Base-by-base conservation (phyloP, 2,797 vertebrate species). In the Vireo griseus region DNA sequence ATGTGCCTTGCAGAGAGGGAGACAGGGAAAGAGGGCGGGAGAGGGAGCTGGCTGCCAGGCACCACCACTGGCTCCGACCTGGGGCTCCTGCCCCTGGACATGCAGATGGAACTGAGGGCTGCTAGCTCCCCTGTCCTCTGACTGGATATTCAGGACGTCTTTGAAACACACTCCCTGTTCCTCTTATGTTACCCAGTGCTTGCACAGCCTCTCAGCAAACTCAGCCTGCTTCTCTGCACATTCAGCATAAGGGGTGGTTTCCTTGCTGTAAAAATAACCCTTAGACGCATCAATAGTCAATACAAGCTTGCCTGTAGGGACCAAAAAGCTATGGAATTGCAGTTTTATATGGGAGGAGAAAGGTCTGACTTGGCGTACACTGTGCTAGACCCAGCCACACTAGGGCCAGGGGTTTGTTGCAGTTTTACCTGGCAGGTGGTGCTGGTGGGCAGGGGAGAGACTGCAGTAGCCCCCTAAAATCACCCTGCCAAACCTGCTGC, bases 111-210 rank as follows among this genome's bases (percentile, higher is more conserved):
- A 1, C n/a, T 1, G 24, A 37, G 24, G 28, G 74, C 24, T 54
- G 40, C 6, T 9, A 42, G 29, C 1, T 2, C 6, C 4, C 25
- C 26, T 2, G 0, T 39, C 33, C 57, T 25, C 52, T 2, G 1
- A 11, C 42, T 47, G 1, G 69, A 6, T 48, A 2, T 16, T 26
- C 0, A 0, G 39, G 73, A 28, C 63, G 40, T 20, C 3, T 52
- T 44, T 22, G 40, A 37, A 59, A 52, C 22, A 10, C 0, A 1
- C 6, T 61, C 45, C 25, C 10, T 1, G 1, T 8, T 58, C 37
- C 74, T 48, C 54, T 24, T 4, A 9, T 0, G 0, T 29, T 73
- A 26, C 47, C 62, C 16, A 8, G 45, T 22, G 22, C 39, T 62
- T 40, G 74, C 47, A 26, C 28, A 39, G 59, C 35, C 74, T 80